Evolutionary conservation across 2,113 vertebrate species (phyloP), one percentile per base, ranked within the genome.

Genomic region (Cebus imitator): DNA sequence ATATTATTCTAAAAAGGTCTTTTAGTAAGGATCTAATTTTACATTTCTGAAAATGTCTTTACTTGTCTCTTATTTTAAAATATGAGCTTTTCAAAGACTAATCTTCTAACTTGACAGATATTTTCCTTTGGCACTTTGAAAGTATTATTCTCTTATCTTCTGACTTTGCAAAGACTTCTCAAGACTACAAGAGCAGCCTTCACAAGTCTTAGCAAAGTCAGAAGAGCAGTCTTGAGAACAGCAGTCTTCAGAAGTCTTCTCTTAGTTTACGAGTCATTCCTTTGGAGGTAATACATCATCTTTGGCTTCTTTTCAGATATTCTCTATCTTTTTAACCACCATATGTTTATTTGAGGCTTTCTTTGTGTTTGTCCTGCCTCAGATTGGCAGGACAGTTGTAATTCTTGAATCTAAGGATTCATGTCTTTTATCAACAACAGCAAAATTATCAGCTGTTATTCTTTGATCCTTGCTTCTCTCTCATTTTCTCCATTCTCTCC

Each of bases 401-500:
- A 61, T 83, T 88, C 21, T 32, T 45, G 2, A 94, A 82, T 58
- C 37, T 78, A 88, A 83, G 8, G 50, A 94, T 43, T 76, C 10
- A 87, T 52, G 35, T 70, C 52, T 70, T 70, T 92, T 27, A 78
- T 78, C 20, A 92, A 20, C 76, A 91, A 91, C 68, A 83, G n/a
- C 50, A 70, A 94, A 83, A 52, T 55, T 48, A 90, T 82, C 45
- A 82, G 27, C 6, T 16, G 16, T 50, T 83, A 50, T 70, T 76
- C 50, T 91, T 76, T 72, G 48, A 20, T 84, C 72, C 55, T 78
- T 87, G 27, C 17, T 87, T 94, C 25, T 82, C 6, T 87, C 83
- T 94, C 70, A 91, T 88, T 96, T 78, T 58, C 50, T 92, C 40
- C 16, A 88, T 61, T 94, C 45, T 90, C 21, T 55, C 88, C 37